Evolutionary conservation across 2,113 vertebrate species (phyloP).

Genomic region (Eptesicus fuscus): DNA sequence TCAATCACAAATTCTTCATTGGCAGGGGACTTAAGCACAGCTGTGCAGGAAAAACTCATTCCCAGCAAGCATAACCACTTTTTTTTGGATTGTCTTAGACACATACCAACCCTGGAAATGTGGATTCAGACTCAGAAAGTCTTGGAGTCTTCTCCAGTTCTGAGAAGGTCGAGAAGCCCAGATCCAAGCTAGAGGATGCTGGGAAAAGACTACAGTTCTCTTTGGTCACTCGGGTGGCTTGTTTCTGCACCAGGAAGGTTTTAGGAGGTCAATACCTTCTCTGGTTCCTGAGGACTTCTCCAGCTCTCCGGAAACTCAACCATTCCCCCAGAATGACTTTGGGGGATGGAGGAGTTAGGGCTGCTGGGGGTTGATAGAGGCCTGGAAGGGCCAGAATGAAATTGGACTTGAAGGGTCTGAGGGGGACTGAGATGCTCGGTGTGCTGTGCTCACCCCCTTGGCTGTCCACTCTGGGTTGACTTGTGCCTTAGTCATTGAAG

Average conservation of each 20-base stretch:
- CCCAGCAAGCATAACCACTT: neutral
- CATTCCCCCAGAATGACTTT: neutral
- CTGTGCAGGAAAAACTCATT: neutral
- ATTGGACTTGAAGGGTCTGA: neutral
- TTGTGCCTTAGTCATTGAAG: neutral
- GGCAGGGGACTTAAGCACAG: neutral
- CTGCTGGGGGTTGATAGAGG: neutral
- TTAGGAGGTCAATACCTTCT: neutral
- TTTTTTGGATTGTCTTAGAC: neutral
- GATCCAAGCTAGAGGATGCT: neutral
- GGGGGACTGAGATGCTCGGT: no score
- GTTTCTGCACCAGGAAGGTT: neutral
- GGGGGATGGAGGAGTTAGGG: neutral
- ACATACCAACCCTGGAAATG: neutral
- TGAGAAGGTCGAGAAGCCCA: neutral
- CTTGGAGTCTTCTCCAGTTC: neutral
- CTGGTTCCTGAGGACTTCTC: neutral
- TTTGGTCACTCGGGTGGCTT: neutral
- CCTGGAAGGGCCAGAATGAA: neutral
- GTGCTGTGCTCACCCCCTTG: no score
- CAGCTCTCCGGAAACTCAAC: neutral
- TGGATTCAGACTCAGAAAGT: neutral
- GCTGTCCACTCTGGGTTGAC: neutral
- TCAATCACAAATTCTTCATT: neutral
- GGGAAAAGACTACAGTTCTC: rapidly evolving